Percentiles rank a stretch among this genome's conserved stretches.
phyloP scores from a whole-genome alignment of 2,888 invertebrate species.

The Artemia sinica region DNA sequence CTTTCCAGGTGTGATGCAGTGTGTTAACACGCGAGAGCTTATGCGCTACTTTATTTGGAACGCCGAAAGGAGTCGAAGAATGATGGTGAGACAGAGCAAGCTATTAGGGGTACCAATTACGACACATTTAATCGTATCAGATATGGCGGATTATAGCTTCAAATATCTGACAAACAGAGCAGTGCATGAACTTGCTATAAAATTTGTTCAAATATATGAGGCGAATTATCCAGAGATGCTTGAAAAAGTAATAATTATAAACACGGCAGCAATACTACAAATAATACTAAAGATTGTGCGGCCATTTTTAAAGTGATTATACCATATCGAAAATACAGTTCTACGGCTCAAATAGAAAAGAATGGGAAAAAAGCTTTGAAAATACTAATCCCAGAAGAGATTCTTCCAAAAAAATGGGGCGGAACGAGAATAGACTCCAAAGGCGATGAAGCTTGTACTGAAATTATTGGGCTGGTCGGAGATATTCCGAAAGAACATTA shows the following conservation, averaged over 20 bases:
- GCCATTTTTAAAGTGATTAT: neutral
- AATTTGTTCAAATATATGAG: neutral
- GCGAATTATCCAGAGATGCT: conserved; percentile 8
- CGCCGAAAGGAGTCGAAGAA: neutral
- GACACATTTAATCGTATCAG: neutral
- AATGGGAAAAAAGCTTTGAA: neutral
- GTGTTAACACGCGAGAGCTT: neutral
- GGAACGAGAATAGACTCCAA: neutral
- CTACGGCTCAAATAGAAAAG: neutral
- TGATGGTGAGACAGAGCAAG: conserved; percentile 4
- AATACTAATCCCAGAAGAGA: neutral
- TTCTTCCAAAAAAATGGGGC: conserved; percentile 8
- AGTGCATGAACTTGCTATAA: neutral
- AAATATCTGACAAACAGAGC: neutral
- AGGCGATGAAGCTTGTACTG: neutral
- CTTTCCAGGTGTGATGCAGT: neutral
- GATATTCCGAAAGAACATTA: conserved; percentile 1
- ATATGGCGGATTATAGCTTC: neutral
- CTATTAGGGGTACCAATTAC: neutral
- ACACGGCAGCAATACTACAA: conserved; percentile 4
- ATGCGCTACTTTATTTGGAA: conserved; percentile 4
- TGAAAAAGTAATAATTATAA: neutral
- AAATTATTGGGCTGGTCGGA: neutral
- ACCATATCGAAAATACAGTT: conserved; percentile 1
- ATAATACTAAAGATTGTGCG: neutral